These are phyloP conservation scores for Dryoscopus gambensis DNA, from an alignment of 2,113 vertebrate species.

Conservation along the genomic window DNA sequence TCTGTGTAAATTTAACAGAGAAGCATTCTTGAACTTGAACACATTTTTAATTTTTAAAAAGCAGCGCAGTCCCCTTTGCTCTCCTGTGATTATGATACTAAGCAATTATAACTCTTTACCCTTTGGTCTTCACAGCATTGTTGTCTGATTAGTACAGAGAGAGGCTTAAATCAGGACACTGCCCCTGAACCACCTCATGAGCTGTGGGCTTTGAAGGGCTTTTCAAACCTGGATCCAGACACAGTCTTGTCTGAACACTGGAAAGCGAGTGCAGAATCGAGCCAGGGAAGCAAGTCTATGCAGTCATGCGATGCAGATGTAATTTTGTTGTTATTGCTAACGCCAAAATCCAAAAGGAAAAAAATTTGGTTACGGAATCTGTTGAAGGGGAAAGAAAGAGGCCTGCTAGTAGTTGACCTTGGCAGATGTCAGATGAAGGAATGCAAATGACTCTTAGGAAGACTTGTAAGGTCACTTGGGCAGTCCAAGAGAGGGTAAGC, in stretches of 20 bases:
- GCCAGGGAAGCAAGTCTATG: background rate
- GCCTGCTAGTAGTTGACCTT: background rate
- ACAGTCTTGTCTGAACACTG: background rate
- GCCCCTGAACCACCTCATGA: background rate
- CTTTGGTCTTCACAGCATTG: constrained; percentile 38
- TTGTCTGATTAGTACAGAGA: constrained; percentile 32
- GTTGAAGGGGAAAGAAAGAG: background rate
- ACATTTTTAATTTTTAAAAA: constrained; percentile 55
- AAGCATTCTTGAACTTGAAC: constrained; percentile 45
- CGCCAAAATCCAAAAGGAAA: background rate
- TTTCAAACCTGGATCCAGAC: background rate
- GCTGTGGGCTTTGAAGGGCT: background rate
- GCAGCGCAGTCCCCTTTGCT: constrained; percentile 1
- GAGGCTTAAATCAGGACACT: background rate
- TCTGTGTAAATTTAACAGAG: constrained; percentile 35
- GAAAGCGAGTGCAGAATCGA: rapidly evolving
- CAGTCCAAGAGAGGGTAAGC: rapidly evolving
- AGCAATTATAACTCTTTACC: constrained; percentile 34
- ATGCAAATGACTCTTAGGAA: background rate
- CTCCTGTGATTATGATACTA: constrained; percentile 1
- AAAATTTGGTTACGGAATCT: background rate
- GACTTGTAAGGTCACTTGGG: background rate
- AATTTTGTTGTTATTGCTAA: background rate
- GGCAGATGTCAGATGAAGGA: background rate
- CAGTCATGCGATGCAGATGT: background rate